Conservation (phyloP, 2,797 vertebrate genomes). For the Psittacula echo region DNA sequence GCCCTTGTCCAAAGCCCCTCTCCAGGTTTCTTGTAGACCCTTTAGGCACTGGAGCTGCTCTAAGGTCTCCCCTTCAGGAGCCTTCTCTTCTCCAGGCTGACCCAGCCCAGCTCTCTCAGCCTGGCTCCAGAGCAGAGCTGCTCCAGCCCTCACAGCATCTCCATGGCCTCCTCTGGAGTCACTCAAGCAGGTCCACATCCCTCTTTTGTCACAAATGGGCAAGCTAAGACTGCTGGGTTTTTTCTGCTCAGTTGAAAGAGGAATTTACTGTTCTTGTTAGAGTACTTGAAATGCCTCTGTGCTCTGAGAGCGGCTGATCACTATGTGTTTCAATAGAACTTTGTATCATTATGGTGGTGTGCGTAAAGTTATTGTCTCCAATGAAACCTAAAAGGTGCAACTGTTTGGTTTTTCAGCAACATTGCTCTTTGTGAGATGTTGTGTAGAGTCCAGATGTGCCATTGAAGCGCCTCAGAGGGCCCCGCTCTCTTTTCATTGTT, state of each 20-base stretch:
- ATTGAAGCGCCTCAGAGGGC: background rate
- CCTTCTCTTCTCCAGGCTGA: fast-evolving
- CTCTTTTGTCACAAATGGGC: background rate
- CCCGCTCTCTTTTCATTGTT: background rate
- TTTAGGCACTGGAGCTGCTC: too few species aligned
- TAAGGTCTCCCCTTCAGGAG: background rate
- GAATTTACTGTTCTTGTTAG: background rate
- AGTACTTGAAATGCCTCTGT: background rate
- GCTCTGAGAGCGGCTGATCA: background rate
- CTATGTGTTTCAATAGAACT: background rate
- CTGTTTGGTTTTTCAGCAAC: background rate
- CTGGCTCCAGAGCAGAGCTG: background rate
- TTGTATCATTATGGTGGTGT: background rate
- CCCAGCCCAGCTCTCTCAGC: background rate
- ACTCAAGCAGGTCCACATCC: background rate
- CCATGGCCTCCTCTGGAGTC: background rate
- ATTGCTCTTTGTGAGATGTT: background rate
- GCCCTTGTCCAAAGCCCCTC: too few species aligned
- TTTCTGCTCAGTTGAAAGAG: background rate
- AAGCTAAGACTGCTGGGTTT: fast-evolving
- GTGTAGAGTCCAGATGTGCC: background rate
- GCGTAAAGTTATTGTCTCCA: background rate
- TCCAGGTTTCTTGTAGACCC: too few species aligned
- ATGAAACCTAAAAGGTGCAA: background rate
- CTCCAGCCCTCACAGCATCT: background rate